Percentiles rank a stretch among this genome's conserved stretches.
These are phyloP conservation scores for Barbus barbus DNA, from an alignment of 2,113 vertebrate species.

Conservation along the genomic window DNA sequence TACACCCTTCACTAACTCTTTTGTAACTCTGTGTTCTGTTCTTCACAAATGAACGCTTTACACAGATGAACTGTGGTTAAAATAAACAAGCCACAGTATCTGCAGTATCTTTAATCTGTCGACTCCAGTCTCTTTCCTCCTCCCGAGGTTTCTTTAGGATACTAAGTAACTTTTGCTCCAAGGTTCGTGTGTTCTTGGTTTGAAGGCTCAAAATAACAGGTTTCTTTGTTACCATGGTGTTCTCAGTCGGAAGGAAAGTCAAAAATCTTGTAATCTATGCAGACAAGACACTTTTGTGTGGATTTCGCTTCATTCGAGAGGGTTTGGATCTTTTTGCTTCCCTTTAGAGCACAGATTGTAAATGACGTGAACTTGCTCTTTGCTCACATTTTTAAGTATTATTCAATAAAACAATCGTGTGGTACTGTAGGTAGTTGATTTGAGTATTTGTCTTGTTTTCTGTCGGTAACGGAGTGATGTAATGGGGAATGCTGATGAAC, in stretches of 20 bases:
- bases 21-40: constrained; percentile 29
- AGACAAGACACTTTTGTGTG: constrained; percentile 45
- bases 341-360: not conserved
- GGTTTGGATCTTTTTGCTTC: not conserved
- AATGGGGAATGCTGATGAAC: not conserved
- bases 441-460: constrained; percentile 44
- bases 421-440: not conserved
- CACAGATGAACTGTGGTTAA: constrained; percentile 31
- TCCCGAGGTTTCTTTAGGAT: not conserved
- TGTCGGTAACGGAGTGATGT: too few relatives aligned
- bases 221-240: constrained; percentile 35
- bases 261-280: constrained; percentile 47
- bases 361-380: not conserved
- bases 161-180: not conserved
- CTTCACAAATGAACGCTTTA: constrained; percentile 42
- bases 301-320: constrained; percentile 50
- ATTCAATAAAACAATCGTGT: not conserved
- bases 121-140: not conserved
- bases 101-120: not conserved
- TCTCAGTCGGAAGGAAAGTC: constrained; percentile 46
- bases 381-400: not conserved
- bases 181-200: not conserved
- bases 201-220: constrained; percentile 39
- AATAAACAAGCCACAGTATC: constrained; percentile 30
- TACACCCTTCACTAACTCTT: constrained; percentile 33